These are phyloP conservation scores for Sminthurinus aureus DNA, from an alignment of 2,888 invertebrate species.

Conservation along the genomic window DNA sequence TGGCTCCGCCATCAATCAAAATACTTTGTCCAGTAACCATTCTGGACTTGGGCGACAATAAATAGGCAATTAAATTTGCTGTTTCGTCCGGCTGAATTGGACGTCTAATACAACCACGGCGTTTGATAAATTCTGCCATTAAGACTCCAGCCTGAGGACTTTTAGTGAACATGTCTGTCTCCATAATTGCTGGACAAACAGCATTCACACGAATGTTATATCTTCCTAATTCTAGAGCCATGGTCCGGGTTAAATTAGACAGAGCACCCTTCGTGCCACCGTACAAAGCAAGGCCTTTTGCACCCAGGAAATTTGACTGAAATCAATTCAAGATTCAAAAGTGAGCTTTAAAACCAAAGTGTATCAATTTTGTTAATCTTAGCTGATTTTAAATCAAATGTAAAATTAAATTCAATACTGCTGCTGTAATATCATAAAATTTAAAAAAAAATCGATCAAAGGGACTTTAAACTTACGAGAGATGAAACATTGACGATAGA, in stretches of 20 bases:
- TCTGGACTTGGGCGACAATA: constrained; percentile 16
- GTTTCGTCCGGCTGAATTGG: constrained; percentile 24
- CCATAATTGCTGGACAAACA: constrained; percentile 36
- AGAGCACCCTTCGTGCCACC: constrained; percentile 26
- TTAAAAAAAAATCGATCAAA: no score
- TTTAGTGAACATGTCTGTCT: constrained; percentile 17
- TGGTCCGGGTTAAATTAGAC: constrained; percentile 24
- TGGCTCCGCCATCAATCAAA: constrained; percentile 37
- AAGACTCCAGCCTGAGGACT: background rate
- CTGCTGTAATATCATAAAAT: background rate
- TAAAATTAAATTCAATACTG: background rate
- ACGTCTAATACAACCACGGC: background rate
- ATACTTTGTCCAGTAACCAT: constrained; percentile 38
- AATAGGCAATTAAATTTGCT: constrained; percentile 32
- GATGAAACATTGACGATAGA: constrained; percentile 49
- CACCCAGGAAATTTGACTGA: constrained; percentile 5
- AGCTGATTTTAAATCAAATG: background rate
- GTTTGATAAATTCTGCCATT: background rate
- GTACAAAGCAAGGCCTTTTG: constrained; percentile 16
- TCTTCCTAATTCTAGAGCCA: constrained; percentile 39
- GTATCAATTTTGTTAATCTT: background rate
- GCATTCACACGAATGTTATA: constrained; percentile 36
- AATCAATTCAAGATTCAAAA: background rate
- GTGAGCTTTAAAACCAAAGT: background rate
- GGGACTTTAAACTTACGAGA: constrained; percentile 16